Percentiles rank a stretch among this genome's conserved stretches.
Evolutionary conservation across 2,113 vertebrate species (phyloP).

Genomic region (Tragelaphus strepsiceros): DNA sequence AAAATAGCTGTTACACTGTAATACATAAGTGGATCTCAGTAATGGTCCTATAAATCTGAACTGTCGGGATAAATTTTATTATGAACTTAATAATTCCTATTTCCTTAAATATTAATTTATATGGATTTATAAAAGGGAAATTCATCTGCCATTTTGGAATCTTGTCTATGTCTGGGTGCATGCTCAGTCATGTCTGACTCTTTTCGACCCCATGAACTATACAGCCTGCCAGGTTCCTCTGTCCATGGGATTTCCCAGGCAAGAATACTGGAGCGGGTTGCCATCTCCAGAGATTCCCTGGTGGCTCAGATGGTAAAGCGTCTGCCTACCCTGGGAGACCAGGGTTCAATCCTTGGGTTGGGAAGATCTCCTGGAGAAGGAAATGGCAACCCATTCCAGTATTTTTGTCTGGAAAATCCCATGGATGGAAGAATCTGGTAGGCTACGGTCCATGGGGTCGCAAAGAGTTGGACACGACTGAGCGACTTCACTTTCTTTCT

Average conservation of each 20-base stretch:
- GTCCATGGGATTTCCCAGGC: not conserved
- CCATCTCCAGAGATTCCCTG: not conserved
- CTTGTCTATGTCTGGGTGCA: not conserved
- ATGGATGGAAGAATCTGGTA: not conserved
- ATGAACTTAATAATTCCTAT: slow-evolving; percentile 26
- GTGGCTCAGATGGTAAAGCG: not conserved
- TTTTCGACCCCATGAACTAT: not conserved
- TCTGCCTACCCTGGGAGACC: not conserved
- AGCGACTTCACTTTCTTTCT: not conserved
- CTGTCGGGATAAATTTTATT: not conserved
- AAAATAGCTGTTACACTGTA: slow-evolving; percentile 4
- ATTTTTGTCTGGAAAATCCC: not conserved
- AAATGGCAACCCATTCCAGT: not conserved
- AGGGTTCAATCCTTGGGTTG: not conserved
- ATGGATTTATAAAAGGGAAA: slow-evolving; percentile 39
- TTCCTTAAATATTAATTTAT: slow-evolving; percentile 17
- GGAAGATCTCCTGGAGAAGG: not conserved
- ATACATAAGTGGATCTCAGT: not conserved
- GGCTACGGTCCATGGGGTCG: not conserved
- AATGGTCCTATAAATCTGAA: slow-evolving; percentile 13
- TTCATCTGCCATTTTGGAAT: not conserved
- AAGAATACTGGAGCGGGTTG: not conserved
- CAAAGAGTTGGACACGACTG: not conserved
- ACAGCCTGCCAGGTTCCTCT: not conserved
- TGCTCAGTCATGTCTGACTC: not conserved